phyloP scores from a whole-genome alignment of 37 sponge, comb jelly and placozoan species.

The Chondrilla cf. caribensis region DNA sequence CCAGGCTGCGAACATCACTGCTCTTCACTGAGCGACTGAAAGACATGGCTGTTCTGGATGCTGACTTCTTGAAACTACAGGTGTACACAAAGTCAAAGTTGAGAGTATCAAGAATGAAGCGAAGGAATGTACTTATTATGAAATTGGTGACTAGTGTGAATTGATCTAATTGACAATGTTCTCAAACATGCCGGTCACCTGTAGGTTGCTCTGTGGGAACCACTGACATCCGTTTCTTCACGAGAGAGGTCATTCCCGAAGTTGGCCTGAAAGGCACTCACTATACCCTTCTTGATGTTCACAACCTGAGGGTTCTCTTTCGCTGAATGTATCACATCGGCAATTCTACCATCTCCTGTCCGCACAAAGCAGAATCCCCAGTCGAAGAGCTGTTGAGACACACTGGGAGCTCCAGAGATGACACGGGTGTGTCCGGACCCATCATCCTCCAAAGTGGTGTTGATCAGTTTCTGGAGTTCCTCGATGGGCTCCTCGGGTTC shows the following conservation, averaged over 20 bases:
- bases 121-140: no score
- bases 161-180: no score
- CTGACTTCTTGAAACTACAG: no score
- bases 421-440: neutral
- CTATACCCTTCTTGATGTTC: conserved; percentile 50
- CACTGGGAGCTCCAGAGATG: no score
- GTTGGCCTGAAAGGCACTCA: conserved; percentile 50
- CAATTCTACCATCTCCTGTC: conserved; percentile 37
- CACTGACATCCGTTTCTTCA: neutral
- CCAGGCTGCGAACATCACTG: neutral
- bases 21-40: neutral
- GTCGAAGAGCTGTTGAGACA: neutral
- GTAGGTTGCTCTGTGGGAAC: neutral
- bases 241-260: neutral
- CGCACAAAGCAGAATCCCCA: conserved; percentile 33
- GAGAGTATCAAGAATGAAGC: no score
- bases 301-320: conserved; percentile 24
- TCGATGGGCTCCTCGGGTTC: neutral
- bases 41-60: no score
- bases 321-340: conserved; percentile 2
- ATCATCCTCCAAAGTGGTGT: neutral
- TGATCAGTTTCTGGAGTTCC: neutral
- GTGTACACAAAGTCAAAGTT: no score
- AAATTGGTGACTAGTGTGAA: no score
- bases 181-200: no score